phyloP scores from a whole-genome alignment of 2,888 invertebrate genomes.

The Sesia apiformis region DNA sequence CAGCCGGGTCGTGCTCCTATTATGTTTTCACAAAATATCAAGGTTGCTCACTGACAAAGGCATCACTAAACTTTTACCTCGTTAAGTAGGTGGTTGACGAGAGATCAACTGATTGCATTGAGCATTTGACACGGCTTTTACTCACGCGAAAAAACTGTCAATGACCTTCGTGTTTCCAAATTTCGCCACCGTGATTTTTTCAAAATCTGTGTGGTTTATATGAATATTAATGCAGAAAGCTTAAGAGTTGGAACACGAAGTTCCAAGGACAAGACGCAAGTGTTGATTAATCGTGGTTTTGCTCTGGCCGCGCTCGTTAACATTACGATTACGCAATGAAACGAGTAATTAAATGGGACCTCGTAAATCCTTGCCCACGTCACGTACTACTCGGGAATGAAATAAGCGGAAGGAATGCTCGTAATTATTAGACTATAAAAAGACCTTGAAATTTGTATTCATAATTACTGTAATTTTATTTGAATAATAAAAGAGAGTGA shows the following conservation, averaged over 20 bases:
- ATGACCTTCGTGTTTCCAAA: constrained; percentile 8
- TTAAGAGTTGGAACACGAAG: constrained; percentile 36
- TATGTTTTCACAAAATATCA: constrained; percentile 20
- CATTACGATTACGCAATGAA: constrained; percentile 17
- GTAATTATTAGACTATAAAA: neutral
- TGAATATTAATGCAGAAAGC: constrained; percentile 1
- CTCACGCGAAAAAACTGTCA: neutral
- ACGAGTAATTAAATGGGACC: constrained; percentile 22
- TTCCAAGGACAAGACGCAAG: constrained; percentile 30
- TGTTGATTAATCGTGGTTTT: constrained; percentile 49
- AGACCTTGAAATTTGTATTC: too few species aligned
- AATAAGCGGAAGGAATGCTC: neutral
- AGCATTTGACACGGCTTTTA: constrained; percentile 12
- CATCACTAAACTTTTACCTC: constrained; percentile 7
- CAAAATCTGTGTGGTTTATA: too few species aligned
- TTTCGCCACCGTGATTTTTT: constrained; percentile 5
- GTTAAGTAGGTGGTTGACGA: constrained; percentile 11
- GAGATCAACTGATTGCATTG: constrained; percentile 12
- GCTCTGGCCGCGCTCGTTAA: constrained; percentile 17
- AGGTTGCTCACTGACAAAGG: constrained; percentile 11
- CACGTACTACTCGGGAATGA: constrained; percentile 6
- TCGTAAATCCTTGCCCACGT: constrained; percentile 17
- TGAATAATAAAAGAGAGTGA: too few species aligned
- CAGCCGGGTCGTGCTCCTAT: constrained; percentile 9
- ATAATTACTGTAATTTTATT: too few species aligned